Base-by-base conservation (phyloP, 2,888 invertebrate species). In the Sminthurides aquaticus region DNA sequence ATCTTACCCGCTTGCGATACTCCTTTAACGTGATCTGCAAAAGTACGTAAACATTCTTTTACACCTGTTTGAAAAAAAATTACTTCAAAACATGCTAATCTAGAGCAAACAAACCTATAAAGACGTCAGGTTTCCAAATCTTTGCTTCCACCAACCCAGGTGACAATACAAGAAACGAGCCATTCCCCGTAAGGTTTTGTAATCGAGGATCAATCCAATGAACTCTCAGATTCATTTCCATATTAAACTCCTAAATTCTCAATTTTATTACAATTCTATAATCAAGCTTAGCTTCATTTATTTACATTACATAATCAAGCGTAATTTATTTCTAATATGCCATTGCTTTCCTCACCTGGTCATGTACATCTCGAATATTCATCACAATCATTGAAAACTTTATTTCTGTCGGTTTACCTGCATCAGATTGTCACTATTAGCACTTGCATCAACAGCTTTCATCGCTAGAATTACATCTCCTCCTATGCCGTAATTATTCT, bases 1-100 rank as follows among this genome's bases (percentile, higher is more conserved):
- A n/a, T n/a, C n/a, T n/a, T n/a, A n/a, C 28, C 49, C 43, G 72
- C 71, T 48, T 67, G 68, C 5, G 66, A 34, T 3, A 74, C 74
- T 25, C 64, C 62, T 60, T 74, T 74, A 1, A 71, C 71, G 62
- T 72, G 73, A 67, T 74, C 74, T 74, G 66, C 25, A 63, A 64
- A 48, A 18, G 1, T n/a, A n/a, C n/a, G n/a, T n/a, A n/a, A n/a
- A n/a, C n/a, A n/a, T n/a, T n/a, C n/a, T n/a, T n/a, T n/a, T n/a
- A n/a, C n/a, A n/a, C n/a, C n/a, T n/a, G n/a, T n/a, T n/a, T n/a
- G n/a, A n/a, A n/a, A n/a, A n/a, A n/a, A n/a, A n/a, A n/a, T n/a
- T n/a, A n/a, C n/a, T n/a, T n/a, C n/a, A n/a, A n/a, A n/a, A n/a
- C n/a, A n/a, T n/a, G n/a, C n/a, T n/a, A n/a, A n/a, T n/a, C n/a